Evolutionary conservation across 2,888 invertebrate genomes (phyloP).

Genomic region (Aporophyla lueneburgensis): DNA sequence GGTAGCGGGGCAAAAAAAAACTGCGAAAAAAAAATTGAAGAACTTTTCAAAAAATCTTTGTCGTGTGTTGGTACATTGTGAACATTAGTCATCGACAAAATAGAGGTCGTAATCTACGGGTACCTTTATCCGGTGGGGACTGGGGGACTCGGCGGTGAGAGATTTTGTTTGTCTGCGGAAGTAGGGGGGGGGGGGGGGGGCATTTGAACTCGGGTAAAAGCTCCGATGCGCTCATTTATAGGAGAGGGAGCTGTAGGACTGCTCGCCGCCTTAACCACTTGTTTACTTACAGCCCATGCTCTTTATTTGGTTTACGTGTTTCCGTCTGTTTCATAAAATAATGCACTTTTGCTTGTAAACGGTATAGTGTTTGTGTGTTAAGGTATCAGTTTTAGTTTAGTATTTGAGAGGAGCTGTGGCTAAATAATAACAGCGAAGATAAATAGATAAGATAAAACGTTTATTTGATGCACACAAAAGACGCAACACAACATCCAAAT

Average conservation of each 20-base stretch:
- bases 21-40: too few relatives aligned
- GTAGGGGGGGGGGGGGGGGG: conserved; percentile 16
- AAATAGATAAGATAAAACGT: too few relatives aligned
- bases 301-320: conserved; percentile 25
- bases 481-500: too few relatives aligned
- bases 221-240: conserved; percentile 32
- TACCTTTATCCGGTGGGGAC: conserved; percentile 23
- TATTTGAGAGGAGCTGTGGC: neutral
- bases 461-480: too few relatives aligned
- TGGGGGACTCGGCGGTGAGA: conserved; percentile 7
- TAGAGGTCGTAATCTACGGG: conserved; percentile 19
- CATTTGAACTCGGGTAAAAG: conserved; percentile 45
- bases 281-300: conserved; percentile 3
- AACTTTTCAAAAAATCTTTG: conserved; percentile 32
- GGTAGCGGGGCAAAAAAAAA: too few relatives aligned
- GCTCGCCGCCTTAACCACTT: conserved; percentile 21
- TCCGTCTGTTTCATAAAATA: conserved; percentile 6
- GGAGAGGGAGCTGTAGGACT: conserved; percentile 32
- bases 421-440: too few relatives aligned
- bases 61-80: conserved; percentile 3
- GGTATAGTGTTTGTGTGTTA: neutral
- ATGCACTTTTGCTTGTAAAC: conserved; percentile 12
- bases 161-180: conserved; percentile 49
- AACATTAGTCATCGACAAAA: conserved; percentile 29
- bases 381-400: neutral